phyloP scores from a whole-genome alignment of 1,140 invertebrate species.

The Eumeta japonica region DNA sequence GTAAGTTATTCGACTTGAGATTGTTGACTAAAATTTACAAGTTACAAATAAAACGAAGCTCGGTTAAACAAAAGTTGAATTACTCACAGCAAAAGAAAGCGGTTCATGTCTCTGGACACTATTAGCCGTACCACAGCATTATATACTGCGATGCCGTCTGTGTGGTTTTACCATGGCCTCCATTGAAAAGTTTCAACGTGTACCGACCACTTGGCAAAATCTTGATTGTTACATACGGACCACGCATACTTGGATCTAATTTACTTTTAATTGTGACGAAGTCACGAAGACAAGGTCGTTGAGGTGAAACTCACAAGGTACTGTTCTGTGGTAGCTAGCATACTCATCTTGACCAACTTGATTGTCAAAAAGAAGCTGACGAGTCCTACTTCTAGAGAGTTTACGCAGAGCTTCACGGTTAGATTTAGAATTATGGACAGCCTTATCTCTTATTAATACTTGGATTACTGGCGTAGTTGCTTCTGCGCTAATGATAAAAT shows the following conservation, averaged over 20 bases:
- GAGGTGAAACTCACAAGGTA: conserved; percentile 7
- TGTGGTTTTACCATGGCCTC: conserved; percentile 9
- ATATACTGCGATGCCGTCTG: conserved; percentile 11
- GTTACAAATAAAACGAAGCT: no score
- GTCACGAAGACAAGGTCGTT: conserved; percentile 10
- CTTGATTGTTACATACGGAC: conserved; percentile 7
- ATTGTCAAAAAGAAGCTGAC: neutral
- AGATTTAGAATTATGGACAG: neutral
- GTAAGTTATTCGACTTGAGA: no score
- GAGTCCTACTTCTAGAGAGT: neutral
- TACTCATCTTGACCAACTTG: conserved; percentile 4
- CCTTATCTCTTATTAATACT: conserved; percentile 4
- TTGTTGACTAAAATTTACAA: no score
- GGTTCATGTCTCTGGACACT: conserved; percentile 9
- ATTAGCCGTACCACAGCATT: conserved; percentile 12
- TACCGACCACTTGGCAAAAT: conserved; percentile 9
- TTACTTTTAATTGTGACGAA: conserved; percentile 8
- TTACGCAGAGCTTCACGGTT: conserved; percentile 3
- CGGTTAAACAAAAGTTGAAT: no score
- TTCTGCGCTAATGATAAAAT: conserved; percentile 3
- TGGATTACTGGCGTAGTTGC: conserved; percentile 3
- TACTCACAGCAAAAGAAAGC: no score
- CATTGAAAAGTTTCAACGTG: conserved; percentile 8
- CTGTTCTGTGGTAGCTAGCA: conserved; percentile 5
- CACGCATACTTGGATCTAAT: conserved; percentile 10